Evolutionary conservation across 1,140 invertebrate species (phyloP).

Genomic region (Conus betulinus): DNA sequence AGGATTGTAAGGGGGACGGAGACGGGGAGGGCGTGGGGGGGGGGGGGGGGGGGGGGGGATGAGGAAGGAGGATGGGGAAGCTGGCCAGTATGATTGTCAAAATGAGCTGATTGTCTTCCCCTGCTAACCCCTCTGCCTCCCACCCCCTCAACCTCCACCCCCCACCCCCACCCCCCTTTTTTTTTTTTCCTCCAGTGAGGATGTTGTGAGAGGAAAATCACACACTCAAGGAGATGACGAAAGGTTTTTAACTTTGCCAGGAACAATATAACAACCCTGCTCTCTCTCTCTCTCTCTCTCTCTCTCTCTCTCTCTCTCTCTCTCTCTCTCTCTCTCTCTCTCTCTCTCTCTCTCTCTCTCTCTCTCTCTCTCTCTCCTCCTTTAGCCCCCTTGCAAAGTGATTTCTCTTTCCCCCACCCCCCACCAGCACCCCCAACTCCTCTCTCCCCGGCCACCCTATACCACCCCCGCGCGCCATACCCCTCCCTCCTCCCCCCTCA

Average conservation of each 20-base stretch:
- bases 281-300: conserved; percentile 13
- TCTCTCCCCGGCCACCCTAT: not conserved
- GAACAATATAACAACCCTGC: not conserved
- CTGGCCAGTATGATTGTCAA: too few relatives aligned
- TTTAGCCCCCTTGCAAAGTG: too few relatives aligned
- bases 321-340: not conserved
- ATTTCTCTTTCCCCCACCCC: too few relatives aligned
- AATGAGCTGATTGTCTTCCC: not conserved
- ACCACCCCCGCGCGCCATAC: too few relatives aligned
- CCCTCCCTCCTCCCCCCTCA: not conserved
- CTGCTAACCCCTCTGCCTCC: not conserved
- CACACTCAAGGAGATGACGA: not conserved
- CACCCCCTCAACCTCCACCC: not conserved
- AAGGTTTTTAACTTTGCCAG: too few relatives aligned
- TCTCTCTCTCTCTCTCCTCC: not conserved
- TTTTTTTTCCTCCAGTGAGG: not conserved
- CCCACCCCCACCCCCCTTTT: not conserved
- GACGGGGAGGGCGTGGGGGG: too few relatives aligned
- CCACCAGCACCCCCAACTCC: too few relatives aligned
- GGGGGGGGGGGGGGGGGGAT: too few relatives aligned
- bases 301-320: not conserved
- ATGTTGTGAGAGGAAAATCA: not conserved
- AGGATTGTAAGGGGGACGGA: too few relatives aligned
- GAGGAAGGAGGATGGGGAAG: too few relatives aligned
- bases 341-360: conserved; percentile 3